Percentiles rank a stretch among this genome's conserved stretches.
phyloP scores from a whole-genome alignment of 2,113 vertebrate genomes.

The Ammodytes dubius region DNA sequence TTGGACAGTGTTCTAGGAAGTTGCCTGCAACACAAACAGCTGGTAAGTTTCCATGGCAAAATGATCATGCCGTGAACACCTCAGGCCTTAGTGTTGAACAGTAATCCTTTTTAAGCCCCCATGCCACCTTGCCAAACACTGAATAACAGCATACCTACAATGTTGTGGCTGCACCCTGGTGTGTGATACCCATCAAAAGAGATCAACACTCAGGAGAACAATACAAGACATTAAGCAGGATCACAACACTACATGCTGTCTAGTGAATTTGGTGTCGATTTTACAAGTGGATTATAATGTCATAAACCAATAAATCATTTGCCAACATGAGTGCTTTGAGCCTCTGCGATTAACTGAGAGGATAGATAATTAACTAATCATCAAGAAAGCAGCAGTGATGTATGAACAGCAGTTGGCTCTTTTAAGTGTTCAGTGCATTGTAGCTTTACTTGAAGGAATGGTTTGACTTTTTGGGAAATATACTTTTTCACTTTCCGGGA shows the following conservation, averaged over 20 bases:
- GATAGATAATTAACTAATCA: neutral
- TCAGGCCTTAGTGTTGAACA: conserved; percentile 18
- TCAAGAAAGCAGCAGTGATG: neutral
- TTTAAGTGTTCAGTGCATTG: neutral
- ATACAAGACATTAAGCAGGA: conserved; percentile 12
- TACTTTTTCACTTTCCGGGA: neutral
- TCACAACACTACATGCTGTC: conserved; percentile 13
- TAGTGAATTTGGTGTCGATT: conserved; percentile 10
- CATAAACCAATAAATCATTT: conserved; percentile 1
- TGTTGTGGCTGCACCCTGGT: conserved; percentile 25
- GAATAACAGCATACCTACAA: conserved; percentile 22
- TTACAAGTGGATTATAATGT: neutral
- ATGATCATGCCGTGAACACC: conserved; percentile 16
- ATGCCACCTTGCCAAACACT: conserved; percentile 4
- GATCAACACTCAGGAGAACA: conserved; percentile 34
- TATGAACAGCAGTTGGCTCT: neutral
- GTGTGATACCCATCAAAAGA: conserved; percentile 32
- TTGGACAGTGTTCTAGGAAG: conserved; percentile 35
- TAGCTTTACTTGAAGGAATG: neutral
- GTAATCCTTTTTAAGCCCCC: conserved; percentile 6
- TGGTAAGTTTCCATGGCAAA: conserved; percentile 29
- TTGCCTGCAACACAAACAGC: conserved; percentile 21
- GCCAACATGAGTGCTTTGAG: neutral
- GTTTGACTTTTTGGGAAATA: neutral
- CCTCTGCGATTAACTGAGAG: neutral